Conservation (phyloP, 2,797 vertebrate species). For the Hyperoplus immaculatus region DNA sequence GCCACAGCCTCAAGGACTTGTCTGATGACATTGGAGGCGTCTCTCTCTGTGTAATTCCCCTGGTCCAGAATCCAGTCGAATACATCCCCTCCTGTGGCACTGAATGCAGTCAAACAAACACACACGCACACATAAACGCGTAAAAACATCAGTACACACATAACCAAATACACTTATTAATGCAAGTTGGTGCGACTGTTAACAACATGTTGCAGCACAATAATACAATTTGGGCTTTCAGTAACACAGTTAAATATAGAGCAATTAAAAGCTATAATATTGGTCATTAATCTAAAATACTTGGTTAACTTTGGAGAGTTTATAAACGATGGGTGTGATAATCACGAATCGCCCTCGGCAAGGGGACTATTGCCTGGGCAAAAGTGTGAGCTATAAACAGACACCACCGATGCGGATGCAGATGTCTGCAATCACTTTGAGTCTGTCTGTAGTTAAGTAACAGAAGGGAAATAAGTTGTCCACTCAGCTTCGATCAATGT, state of each 20-base stretch:
- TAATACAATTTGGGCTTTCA: constrained; percentile 33
- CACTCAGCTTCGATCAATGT: constrained; percentile 28
- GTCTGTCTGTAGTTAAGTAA: constrained; percentile 12
- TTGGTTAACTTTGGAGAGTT: constrained; percentile 57
- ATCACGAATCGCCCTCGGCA: constrained; percentile 47
- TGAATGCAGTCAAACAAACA: constrained; percentile 53
- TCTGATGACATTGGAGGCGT: constrained; percentile 90
- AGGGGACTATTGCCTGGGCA: constrained; percentile 29
- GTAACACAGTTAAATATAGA: constrained; percentile 47
- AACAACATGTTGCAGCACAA: constrained; percentile 48
- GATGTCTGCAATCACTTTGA: constrained; percentile 25
- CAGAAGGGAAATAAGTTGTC: constrained; percentile 25
- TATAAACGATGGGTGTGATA: constrained; percentile 56
- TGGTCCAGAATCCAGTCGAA: constrained; percentile 93
- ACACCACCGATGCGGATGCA: constrained; percentile 16
- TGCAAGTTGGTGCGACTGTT: constrained; percentile 12
- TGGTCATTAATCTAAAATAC: constrained; percentile 65
- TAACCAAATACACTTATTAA: constrained; percentile 8
- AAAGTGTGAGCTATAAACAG: constrained; percentile 35
- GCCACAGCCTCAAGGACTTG: constrained; percentile 91
- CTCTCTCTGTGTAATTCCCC: constrained; percentile 91
- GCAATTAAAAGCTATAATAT: constrained; percentile 55
- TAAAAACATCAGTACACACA: neutral
- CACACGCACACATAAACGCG: constrained; percentile 9
- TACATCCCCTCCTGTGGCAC: constrained; percentile 91